A percentile compares a stretch with the other conserved stretches of the same genome.
Evolutionary conservation across 2,113 vertebrate species (phyloP).

Genomic region (Cyanistes caeruleus): DNA sequence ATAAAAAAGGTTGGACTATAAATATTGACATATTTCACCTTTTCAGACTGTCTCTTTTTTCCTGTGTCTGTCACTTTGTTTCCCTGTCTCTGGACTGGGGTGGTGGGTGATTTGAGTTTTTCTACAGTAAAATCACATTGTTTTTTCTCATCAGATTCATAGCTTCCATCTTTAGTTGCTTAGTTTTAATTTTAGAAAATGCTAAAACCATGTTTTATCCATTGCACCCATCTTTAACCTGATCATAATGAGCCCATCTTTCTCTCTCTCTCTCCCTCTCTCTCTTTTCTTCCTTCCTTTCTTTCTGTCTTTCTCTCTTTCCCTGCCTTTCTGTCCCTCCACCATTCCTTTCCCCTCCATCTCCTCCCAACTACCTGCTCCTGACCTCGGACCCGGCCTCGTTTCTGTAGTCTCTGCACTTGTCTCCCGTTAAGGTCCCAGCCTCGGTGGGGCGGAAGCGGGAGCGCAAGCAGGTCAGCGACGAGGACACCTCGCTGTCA

Average conservation of each 20-base stretch:
- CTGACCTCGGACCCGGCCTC: slow-evolving; percentile 74
- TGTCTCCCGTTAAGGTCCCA: slow-evolving; percentile 85
- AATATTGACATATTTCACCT: slow-evolving; percentile 21
- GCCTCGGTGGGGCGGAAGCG: slow-evolving; percentile 81
- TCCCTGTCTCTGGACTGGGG: slow-evolving; percentile 31
- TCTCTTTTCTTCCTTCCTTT: background rate
- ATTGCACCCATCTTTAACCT: slow-evolving; percentile 49
- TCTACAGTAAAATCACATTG: slow-evolving; percentile 55
- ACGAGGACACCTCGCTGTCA: slow-evolving; percentile 79
- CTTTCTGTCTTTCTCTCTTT: slow-evolving; percentile 18
- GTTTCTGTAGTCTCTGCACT: slow-evolving; percentile 83
- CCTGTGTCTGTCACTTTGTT: slow-evolving; percentile 22
- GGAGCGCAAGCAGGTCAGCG: slow-evolving; percentile 80
- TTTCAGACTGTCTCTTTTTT: slow-evolving; percentile 23
- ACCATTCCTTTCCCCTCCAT: slow-evolving; percentile 26
- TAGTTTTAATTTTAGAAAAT: slow-evolving; percentile 59
- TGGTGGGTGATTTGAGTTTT: slow-evolving; percentile 54
- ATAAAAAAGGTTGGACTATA: slow-evolving; percentile 8
- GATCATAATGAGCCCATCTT: slow-evolving; percentile 45
- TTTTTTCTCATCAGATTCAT: slow-evolving; percentile 71
- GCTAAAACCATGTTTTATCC: slow-evolving; percentile 56
- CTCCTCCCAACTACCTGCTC: slow-evolving; percentile 47
- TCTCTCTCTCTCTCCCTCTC: background rate
- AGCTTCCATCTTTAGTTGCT: slow-evolving; percentile 47
- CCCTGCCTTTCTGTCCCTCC: slow-evolving; percentile 1